Conservation (phyloP, 2,113 vertebrate species). For the Xenopus borealis region DNA sequence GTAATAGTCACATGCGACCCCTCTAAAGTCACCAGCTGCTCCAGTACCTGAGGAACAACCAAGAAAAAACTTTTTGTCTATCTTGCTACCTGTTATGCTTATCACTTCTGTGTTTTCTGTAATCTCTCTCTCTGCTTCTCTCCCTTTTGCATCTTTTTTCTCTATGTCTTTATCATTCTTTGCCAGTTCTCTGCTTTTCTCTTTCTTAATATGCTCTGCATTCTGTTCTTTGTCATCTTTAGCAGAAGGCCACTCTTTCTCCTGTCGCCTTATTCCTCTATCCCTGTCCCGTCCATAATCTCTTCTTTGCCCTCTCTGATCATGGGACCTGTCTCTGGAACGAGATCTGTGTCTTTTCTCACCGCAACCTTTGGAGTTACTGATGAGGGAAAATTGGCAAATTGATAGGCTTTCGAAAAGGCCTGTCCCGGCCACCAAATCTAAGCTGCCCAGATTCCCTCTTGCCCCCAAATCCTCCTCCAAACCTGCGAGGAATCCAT, state of each 20-base stretch:
- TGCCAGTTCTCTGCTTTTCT: conserved; percentile 58
- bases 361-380: conserved; percentile 56
- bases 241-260: conserved; percentile 55
- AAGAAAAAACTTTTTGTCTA: too few species aligned
- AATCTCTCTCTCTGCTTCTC: conserved; percentile 64
- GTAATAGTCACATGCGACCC: too few species aligned
- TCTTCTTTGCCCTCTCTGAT: conserved; percentile 61
- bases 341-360: conserved; percentile 61
- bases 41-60: too few species aligned
- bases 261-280: conserved; percentile 59
- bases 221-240: conserved; percentile 60
- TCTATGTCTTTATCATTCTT: conserved; percentile 54
- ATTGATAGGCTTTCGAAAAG: conserved; percentile 90
- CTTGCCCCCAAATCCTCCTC: conserved; percentile 89
- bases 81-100: background rate
- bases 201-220: conserved; percentile 58
- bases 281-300: conserved; percentile 66
- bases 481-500: conserved; percentile 88
- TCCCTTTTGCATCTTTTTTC: conserved; percentile 68
- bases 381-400: conserved; percentile 64
- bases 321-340: conserved; percentile 66
- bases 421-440: conserved; percentile 91
- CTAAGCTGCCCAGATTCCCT: conserved; percentile 94
- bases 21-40: too few species aligned
- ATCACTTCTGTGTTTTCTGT: conserved; percentile 38